Evolutionary conservation across 1,140 invertebrate species (phyloP).

Genomic region (Zaprionus ghesquierei): DNA sequence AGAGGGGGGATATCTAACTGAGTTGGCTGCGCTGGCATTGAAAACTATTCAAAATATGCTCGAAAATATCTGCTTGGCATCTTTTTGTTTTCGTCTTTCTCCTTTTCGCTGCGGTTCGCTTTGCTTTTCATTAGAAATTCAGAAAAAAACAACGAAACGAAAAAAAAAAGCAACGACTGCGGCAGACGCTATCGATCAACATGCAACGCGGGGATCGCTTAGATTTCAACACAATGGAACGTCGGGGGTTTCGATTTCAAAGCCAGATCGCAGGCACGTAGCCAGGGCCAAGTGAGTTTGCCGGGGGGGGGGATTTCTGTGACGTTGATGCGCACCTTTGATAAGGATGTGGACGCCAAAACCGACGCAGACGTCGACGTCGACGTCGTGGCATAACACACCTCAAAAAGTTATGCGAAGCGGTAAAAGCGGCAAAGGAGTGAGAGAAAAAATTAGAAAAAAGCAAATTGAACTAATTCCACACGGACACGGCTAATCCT

Average conservation of each 20-base stretch:
- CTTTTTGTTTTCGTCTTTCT: constrained; percentile 53
- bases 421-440: not conserved
- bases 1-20: not conserved
- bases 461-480: constrained; percentile 5
- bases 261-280: constrained; percentile 61
- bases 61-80: constrained; percentile 63
- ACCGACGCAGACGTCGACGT: not conserved
- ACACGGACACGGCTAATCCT: not conserved
- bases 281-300: constrained; percentile 12
- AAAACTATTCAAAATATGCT: constrained; percentile 73
- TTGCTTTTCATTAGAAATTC: constrained; percentile 64
- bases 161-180: not conserved
- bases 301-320: constrained; percentile 47
- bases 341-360: constrained; percentile 59
- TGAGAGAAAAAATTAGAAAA: constrained; percentile 1
- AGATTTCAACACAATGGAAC: constrained; percentile 76
- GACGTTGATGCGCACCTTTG: constrained; percentile 75
- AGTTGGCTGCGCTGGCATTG: constrained; percentile 54
- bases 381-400: constrained; percentile 37
- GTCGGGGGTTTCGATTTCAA: constrained; percentile 73
- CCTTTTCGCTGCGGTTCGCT: constrained; percentile 31
- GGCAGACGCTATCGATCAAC: constrained; percentile 70
- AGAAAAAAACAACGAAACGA: constrained; percentile 11
- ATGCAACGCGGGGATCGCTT: constrained; percentile 60
- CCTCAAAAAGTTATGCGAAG: constrained; percentile 52